These are phyloP conservation scores for Mus minutoides DNA, from an alignment of 2,797 vertebrate genomes.

Conservation along the genomic window DNA sequence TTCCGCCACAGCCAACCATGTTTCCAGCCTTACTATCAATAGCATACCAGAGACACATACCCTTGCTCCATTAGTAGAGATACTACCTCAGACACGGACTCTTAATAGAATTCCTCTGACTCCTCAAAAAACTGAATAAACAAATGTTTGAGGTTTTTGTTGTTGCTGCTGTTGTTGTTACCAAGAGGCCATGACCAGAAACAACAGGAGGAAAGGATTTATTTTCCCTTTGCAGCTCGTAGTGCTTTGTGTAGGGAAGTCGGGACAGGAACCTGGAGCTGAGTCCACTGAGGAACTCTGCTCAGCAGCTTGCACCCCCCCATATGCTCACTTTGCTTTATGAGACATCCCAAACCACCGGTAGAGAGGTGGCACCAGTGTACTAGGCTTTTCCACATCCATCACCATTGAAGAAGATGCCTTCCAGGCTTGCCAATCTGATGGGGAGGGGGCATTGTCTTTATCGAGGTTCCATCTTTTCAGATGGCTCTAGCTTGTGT, in stretches of 20 bases:
- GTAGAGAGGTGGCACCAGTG: background rate
- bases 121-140: background rate
- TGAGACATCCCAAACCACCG: background rate
- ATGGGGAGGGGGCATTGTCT: background rate
- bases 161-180: background rate
- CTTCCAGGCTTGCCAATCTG: background rate
- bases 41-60: accelerated
- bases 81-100: background rate
- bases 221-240: background rate
- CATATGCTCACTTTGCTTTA: background rate
- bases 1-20: accelerated
- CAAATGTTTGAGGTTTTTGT: background rate
- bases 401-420: background rate
- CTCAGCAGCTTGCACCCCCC: background rate
- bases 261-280: background rate
- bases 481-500: background rate
- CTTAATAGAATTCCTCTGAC: background rate
- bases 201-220: background rate
- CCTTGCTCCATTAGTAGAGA: background rate
- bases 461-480: background rate
- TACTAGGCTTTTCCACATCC: background rate
- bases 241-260: background rate
- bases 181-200: background rate
- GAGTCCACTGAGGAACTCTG: background rate
- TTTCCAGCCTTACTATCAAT: background rate